phyloP scores from a whole-genome alignment of 2,888 invertebrate genomes.

The Latrodectus elegans region DNA sequence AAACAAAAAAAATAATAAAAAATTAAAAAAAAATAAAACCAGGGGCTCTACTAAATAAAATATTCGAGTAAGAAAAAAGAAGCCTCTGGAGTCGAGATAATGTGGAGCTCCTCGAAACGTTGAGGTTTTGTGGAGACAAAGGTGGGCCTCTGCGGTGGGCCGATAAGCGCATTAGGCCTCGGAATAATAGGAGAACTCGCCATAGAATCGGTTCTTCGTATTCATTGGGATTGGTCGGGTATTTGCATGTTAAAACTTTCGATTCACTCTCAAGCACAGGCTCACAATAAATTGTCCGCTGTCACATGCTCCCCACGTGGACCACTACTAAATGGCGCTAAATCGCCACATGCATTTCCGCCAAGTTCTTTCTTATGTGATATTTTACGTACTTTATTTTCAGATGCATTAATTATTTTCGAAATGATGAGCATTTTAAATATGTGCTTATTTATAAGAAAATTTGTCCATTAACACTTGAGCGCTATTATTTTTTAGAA shows the following conservation, averaged over 20 bases:
- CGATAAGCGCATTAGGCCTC: conserved; percentile 58
- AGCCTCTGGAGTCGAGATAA: conserved; percentile 34
- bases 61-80: conserved; percentile 17
- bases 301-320: background rate
- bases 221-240: conserved; percentile 57
- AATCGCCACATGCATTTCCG: background rate
- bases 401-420: too few relatives aligned
- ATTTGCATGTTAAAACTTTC: conserved; percentile 68
- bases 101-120: conserved; percentile 21
- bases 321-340: background rate
- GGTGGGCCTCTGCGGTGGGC: conserved; percentile 59
- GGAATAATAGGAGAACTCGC: conserved; percentile 50
- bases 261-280: conserved; percentile 32
- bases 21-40: conserved; percentile 54
- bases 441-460: too few relatives aligned
- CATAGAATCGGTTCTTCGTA: conserved; percentile 64
- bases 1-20: conserved; percentile 7
- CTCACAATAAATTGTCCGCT: conserved; percentile 59
- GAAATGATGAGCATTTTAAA: too few relatives aligned
- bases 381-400: too few relatives aligned
- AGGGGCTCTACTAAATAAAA: background rate
- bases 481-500: too few relatives aligned
- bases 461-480: too few relatives aligned
- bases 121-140: conserved; percentile 64
- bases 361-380: too few relatives aligned